These are phyloP conservation scores for Entomobrya proxima DNA, from an alignment of 2,888 invertebrate species.

Conservation along the genomic window DNA sequence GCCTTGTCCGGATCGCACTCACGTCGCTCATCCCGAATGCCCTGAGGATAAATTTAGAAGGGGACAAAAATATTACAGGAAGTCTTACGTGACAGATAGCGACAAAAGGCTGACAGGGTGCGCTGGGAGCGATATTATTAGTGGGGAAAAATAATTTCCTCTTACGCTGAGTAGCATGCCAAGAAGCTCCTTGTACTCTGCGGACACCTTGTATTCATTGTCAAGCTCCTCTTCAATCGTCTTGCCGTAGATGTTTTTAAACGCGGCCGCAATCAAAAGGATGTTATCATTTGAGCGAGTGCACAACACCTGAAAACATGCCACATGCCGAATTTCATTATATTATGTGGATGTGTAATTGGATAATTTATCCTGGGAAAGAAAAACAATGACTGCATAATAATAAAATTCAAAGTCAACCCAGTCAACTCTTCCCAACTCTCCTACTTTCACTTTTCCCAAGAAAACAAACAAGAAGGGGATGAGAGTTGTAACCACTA, in stretches of 20 bases:
- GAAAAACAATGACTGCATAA: too few species aligned
- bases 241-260: slow-evolving; percentile 78
- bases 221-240: slow-evolving; percentile 69
- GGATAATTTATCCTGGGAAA: too few species aligned
- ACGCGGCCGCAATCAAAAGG: slow-evolving; percentile 81
- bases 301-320: slow-evolving; percentile 81
- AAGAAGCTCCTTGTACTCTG: slow-evolving; percentile 70
- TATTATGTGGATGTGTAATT: too few species aligned
- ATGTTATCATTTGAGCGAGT: slow-evolving; percentile 84
- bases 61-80: background rate
- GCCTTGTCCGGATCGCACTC: slow-evolving; percentile 83
- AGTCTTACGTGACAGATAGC: background rate
- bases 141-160: background rate
- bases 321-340: too few species aligned
- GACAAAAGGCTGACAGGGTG: background rate
- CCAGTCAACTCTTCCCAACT: too few species aligned
- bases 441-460: too few species aligned
- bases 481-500: too few species aligned
- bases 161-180: slow-evolving; percentile 70
- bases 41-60: slow-evolving; percentile 63
- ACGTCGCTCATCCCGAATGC: slow-evolving; percentile 81
- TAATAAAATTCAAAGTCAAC: too few species aligned
- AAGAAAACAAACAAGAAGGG: too few species aligned
- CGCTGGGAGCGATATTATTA: too few species aligned
- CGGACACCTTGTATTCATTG: slow-evolving; percentile 69